A percentile compares a stretch with the other conserved stretches of the same genome.
Evolutionary conservation across 2,888 invertebrate genomes (phyloP).

Genomic region (Lasioglossum villosulum): DNA sequence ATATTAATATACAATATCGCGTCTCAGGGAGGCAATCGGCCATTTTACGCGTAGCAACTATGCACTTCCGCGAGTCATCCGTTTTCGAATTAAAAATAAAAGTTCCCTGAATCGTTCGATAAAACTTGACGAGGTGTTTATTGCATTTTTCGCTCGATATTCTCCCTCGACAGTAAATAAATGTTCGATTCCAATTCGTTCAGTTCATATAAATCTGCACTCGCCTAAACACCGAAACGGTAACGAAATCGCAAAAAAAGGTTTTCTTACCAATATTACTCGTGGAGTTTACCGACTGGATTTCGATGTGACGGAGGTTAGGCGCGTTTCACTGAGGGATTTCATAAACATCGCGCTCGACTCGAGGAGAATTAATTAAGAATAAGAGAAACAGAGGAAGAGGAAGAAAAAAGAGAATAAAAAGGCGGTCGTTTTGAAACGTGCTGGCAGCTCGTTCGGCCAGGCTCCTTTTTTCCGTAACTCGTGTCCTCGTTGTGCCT

Average conservation of each 20-base stretch:
- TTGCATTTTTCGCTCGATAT: background rate
- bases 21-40: no score
- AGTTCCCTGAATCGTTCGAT: background rate
- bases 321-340: background rate
- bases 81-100: background rate
- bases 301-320: background rate
- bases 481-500: constrained; percentile 74
- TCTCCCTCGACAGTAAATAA: background rate
- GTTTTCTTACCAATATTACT: background rate
- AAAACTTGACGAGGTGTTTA: background rate
- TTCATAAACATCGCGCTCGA: background rate
- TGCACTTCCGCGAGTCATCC: no score
- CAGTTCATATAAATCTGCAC: background rate
- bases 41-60: no score
- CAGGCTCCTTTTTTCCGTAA: constrained; percentile 65
- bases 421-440: constrained; percentile 36
- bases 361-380: background rate
- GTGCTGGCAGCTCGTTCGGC: constrained; percentile 36
- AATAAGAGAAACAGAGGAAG: background rate
- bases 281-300: background rate
- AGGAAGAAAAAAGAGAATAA: background rate
- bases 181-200: background rate
- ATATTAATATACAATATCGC: no score
- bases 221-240: background rate
- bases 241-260: background rate